phyloP scores from a whole-genome alignment of 2,113 vertebrate genomes.

The Electrona antarctica region DNA sequence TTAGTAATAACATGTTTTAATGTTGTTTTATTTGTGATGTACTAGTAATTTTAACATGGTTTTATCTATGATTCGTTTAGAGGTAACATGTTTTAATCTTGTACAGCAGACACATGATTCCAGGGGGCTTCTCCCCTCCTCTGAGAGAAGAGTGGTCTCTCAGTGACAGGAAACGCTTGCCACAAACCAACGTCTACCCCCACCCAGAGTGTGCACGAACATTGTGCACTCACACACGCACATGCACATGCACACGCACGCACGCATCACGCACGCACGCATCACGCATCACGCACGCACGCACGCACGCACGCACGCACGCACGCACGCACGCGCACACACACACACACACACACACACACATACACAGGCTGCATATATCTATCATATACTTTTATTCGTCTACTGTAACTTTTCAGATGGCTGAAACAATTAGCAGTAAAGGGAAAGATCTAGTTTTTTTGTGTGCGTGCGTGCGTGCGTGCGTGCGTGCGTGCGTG shows the following conservation, averaged over 20 bases:
- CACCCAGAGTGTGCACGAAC: slow-evolving; percentile 31
- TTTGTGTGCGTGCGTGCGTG: slow-evolving; percentile 20
- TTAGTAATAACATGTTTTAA: no score
- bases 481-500: slow-evolving; percentile 3
- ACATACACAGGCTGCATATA: background rate
- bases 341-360: background rate
- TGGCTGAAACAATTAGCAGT: no score
- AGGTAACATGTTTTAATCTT: slow-evolving; percentile 8
- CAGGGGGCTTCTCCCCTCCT: slow-evolving; percentile 41
- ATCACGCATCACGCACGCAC: slow-evolving; percentile 22
- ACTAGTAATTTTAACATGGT: no score
- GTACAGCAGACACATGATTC: slow-evolving; percentile 36
- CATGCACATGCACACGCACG: slow-evolving; percentile 32
- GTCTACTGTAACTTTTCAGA: no score
- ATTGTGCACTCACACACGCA: slow-evolving; percentile 25
- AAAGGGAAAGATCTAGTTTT: background rate
- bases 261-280: slow-evolving; percentile 8
- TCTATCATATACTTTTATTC: no score
- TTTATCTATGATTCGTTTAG: background rate
- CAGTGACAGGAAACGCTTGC: slow-evolving; percentile 68
- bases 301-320: slow-evolving; percentile 13
- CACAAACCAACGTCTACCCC: slow-evolving; percentile 62
- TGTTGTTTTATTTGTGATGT: no score
- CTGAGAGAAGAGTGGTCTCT: slow-evolving; percentile 63
- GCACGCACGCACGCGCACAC: background rate